Base-by-base conservation (phyloP, 2,888 invertebrate species). In the Agrochola lota region DNA sequence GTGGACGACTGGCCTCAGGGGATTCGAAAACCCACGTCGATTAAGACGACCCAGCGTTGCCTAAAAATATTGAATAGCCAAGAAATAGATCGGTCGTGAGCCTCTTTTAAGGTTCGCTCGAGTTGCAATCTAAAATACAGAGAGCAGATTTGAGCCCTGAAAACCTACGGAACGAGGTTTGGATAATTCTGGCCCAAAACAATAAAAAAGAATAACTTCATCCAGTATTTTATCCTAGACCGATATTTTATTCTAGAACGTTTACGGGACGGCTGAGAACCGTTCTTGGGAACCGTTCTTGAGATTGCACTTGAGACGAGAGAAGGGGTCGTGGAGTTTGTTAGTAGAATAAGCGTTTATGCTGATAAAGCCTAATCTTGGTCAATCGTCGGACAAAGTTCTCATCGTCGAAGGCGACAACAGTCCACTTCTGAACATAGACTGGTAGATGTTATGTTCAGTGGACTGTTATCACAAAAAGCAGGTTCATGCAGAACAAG, bases 191-290 rank as follows among this genome's bases (percentile, higher is more conserved):
- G 70, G 12, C 81, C 84, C 78, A 72, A 84, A 84, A 78, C 81
- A 81, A 81, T 84, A 84, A 81, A 84, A 82, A 84, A 78, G 66
- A 70, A 84, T 84, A 81, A 84, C 78, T 84, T 81, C 26, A 84
- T 81, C 40, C 12, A 70, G 57, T 62, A 71, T 72, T 84, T 81
- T 78, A 73, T 70, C 23, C 55, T 59, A 63, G 62, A 70, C 62
- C 23, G 71, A 77, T 63, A 84, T 77, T 83, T 78, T 83, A 80
- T 76, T 83, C 70, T 83, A 83, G 72, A 75, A 52, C 62, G 52
- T 81, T 77, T 81, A 35, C 43, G 67, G 23, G 68, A 81, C 43
- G 72, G 12, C 46, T 77, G 30, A 49, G 67, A 70, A 66, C 71
- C 71, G 66, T 81, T 77, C 68, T 70, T 77, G 46, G 72, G 68